Conservation (phyloP, 1,140 invertebrate genomes). For the Thalassaphorura encarpata region DNA sequence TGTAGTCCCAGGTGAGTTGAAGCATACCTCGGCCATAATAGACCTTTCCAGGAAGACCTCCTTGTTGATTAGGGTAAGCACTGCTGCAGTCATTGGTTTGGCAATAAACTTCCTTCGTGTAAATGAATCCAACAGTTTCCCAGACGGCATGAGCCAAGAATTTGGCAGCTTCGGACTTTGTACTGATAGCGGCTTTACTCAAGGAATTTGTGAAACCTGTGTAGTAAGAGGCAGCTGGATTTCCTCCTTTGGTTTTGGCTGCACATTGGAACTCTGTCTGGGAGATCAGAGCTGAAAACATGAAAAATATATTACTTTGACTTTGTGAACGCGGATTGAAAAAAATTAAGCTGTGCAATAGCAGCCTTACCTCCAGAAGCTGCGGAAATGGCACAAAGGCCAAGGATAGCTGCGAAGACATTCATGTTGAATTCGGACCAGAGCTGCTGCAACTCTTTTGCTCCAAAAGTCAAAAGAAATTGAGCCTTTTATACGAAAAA, state of each 20-base stretch:
- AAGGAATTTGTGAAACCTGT: not conserved
- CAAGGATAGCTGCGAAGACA: no score
- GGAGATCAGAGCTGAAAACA: slow-evolving; percentile 2
- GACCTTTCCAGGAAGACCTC: slow-evolving; percentile 1
- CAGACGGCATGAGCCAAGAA: slow-evolving; percentile 5
- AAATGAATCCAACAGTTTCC: slow-evolving; percentile 9
- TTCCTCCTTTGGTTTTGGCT: slow-evolving; percentile 1
- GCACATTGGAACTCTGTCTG: slow-evolving; percentile 9
- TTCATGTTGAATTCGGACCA: no score
- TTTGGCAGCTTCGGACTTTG: not conserved
- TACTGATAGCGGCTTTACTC: not conserved
- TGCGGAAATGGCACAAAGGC: no score
- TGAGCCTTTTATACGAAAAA: no score
- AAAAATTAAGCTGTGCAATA: no score
- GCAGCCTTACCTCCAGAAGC: no score
- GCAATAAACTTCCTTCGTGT: slow-evolving; percentile 7
- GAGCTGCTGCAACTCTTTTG: no score
- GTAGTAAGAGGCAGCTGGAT: not conserved
- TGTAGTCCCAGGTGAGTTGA: slow-evolving; percentile 16
- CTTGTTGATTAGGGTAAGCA: slow-evolving; percentile 3
- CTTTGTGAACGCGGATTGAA: no score
- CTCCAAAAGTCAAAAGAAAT: no score
- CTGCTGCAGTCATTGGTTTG: not conserved
- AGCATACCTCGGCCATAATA: slow-evolving; percentile 24
- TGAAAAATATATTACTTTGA: no score